These are phyloP conservation scores for Mobula hypostoma DNA, from an alignment of 2,113 vertebrate genomes.

Conservation along the genomic window DNA sequence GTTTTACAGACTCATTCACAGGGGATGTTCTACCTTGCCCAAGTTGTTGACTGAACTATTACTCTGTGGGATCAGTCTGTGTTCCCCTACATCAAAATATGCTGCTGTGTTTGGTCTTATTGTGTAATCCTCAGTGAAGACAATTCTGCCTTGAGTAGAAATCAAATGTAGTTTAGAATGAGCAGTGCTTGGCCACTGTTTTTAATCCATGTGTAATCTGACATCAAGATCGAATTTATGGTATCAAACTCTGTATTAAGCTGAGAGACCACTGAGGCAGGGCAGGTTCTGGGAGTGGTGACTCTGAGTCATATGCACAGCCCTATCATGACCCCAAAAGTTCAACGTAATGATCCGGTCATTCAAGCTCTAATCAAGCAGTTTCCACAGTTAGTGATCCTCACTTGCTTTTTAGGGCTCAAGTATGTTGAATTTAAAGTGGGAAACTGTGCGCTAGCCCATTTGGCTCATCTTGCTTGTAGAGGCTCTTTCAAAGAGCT, in stretches of 20 bases:
- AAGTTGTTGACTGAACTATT: neutral
- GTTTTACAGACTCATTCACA: neutral
- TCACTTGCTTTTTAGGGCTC: neutral
- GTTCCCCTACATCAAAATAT: neutral
- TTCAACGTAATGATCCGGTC: conserved; percentile 78
- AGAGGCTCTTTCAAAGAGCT: neutral
- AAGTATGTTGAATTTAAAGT: neutral
- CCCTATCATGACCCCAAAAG: conserved; percentile 79
- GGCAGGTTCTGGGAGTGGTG: conserved; percentile 84
- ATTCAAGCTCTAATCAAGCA: conserved; percentile 85
- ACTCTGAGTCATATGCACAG: conserved; percentile 89
- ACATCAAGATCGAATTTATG: too few relatives aligned
- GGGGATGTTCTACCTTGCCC: neutral
- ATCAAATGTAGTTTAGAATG: neutral
- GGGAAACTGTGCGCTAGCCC: neutral
- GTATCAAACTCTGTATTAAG: too few relatives aligned
- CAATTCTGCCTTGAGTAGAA: neutral
- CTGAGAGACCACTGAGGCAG: too few relatives aligned
- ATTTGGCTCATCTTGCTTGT: neutral
- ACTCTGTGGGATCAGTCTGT: too few relatives aligned
- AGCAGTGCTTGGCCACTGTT: neutral
- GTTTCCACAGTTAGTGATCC: conserved; percentile 74
- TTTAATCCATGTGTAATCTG: neutral
- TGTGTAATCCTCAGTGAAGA: neutral
- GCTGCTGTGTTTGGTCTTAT: neutral